These are phyloP conservation scores for Passerina amoena DNA, from an alignment of 2,113 vertebrate species.

Conservation along the genomic window DNA sequence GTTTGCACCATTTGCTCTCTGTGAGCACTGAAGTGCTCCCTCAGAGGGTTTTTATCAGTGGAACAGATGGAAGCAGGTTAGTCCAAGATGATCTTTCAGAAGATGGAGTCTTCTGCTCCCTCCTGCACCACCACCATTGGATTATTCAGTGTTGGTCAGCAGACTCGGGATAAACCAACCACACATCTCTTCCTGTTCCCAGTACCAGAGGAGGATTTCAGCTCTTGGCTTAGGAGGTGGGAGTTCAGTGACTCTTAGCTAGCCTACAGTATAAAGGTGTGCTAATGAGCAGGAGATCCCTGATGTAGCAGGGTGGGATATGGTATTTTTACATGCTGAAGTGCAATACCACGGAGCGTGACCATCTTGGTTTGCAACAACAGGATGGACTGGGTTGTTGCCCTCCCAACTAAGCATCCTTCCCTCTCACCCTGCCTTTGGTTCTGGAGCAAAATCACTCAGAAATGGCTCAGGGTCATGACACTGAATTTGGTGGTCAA, in stretches of 20 bases:
- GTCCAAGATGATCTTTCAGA: neutral
- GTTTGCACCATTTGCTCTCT: neutral
- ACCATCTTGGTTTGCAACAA: neutral
- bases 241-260: neutral
- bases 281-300: neutral
- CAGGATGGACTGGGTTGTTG: neutral
- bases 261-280: neutral
- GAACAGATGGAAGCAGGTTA: neutral
- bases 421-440: neutral
- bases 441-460: neutral
- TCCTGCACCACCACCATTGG: fast-evolving
- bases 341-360: neutral
- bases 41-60: neutral
- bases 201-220: neutral
- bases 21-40: neutral
- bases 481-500: neutral
- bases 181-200: neutral
- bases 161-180: fast-evolving
- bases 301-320: neutral
- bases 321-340: neutral
- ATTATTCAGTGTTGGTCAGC: fast-evolving
- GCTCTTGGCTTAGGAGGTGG: neutral
- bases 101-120: neutral
- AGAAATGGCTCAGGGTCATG: neutral
- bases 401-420: neutral